phyloP scores from a whole-genome alignment of 1,140 invertebrate species.

The Armadillidium nasatum region DNA sequence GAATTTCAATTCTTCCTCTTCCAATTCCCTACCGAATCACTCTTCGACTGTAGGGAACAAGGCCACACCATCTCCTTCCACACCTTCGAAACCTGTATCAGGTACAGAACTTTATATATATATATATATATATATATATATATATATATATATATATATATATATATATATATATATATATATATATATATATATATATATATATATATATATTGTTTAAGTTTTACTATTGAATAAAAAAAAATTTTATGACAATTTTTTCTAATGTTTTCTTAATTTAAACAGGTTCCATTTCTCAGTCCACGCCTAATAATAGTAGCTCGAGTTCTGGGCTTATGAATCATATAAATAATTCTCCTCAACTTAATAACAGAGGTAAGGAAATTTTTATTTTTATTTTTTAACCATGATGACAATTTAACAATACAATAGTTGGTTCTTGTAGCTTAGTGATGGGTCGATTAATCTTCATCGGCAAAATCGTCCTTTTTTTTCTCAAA shows the following conservation, averaged over 20 bases:
- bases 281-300: constrained; percentile 42
- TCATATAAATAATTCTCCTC: constrained; percentile 50
- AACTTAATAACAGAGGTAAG: constrained; percentile 42
- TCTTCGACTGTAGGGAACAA: constrained; percentile 31
- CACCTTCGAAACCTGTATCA: constrained; percentile 46
- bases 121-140: background rate
- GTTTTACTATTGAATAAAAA: too few relatives aligned
- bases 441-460: too few relatives aligned
- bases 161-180: background rate
- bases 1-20: constrained; percentile 25
- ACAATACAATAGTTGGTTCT: too few relatives aligned
- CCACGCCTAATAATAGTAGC: constrained; percentile 59
- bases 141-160: background rate
- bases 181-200: background rate
- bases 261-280: constrained; percentile 9
- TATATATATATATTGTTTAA: background rate
- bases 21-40: background rate
- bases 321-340: constrained; percentile 56
- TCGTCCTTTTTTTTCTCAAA: too few relatives aligned
- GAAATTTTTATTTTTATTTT: too few relatives aligned
- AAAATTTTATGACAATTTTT: too few relatives aligned
- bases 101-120: constrained; percentile 30
- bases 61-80: constrained; percentile 42
- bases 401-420: too few relatives aligned
- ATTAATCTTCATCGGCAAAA: too few relatives aligned